A percentile compares a stretch with the other conserved stretches of the same genome.
phyloP scores from a whole-genome alignment of 2,888 invertebrate genomes.

The Ennomos quercinarius region DNA sequence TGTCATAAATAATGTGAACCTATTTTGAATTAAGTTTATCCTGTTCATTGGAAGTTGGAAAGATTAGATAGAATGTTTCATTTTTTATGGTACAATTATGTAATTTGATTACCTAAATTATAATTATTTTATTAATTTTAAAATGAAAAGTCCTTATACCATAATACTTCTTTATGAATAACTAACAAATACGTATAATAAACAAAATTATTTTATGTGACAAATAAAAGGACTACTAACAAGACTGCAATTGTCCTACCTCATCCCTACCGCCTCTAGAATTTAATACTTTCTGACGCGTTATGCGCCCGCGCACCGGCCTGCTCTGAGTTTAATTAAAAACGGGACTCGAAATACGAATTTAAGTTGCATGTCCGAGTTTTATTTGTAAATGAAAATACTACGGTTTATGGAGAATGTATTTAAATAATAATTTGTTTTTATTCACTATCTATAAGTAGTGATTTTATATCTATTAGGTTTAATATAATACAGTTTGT shows the following conservation, averaged over 20 bases:
- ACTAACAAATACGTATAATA: not conserved
- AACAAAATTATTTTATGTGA: not conserved
- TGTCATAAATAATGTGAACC: too few species aligned
- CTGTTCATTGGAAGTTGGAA: too few species aligned
- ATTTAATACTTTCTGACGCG: slow-evolving; percentile 70
- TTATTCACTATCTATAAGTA: not conserved
- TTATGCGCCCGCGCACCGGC: slow-evolving; percentile 53
- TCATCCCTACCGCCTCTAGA: slow-evolving; percentile 51
- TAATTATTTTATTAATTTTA: too few species aligned
- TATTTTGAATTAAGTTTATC: too few species aligned
- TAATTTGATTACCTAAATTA: too few species aligned
- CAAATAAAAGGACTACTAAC: not conserved
- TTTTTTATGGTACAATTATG: too few species aligned
- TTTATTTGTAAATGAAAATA: slow-evolving; percentile 56
- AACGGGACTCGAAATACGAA: slow-evolving; percentile 69
- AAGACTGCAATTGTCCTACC: slow-evolving; percentile 16
- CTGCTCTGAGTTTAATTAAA: slow-evolving; percentile 68
- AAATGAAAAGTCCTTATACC: too few species aligned
- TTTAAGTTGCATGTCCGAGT: slow-evolving; percentile 44
- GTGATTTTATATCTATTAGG: too few species aligned
- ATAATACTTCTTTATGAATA: too few species aligned
- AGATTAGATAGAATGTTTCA: too few species aligned
- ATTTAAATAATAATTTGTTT: slow-evolving; percentile 19
- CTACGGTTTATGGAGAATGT: slow-evolving; percentile 29
- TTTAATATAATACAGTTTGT: too few species aligned